phyloP scores from a whole-genome alignment of 2,113 vertebrate genomes.

The Dasyprocta punctata region DNA sequence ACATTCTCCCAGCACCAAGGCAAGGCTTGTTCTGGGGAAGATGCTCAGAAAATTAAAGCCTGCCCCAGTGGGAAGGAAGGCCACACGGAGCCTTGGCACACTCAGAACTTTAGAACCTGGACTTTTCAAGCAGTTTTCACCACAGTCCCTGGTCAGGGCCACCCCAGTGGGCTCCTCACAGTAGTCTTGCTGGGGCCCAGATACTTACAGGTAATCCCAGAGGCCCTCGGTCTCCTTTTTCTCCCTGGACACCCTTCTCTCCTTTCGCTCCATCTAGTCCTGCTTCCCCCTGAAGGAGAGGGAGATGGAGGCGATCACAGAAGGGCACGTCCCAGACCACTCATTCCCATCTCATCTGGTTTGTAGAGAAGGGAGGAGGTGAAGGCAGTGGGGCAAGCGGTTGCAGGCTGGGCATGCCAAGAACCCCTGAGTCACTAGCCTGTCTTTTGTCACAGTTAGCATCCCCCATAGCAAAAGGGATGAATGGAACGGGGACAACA shows the following conservation, averaged over 20 bases:
- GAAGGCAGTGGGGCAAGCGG: neutral
- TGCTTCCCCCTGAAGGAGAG: constrained; percentile 92
- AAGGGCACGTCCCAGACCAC: constrained; percentile 34
- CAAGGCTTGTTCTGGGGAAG: neutral
- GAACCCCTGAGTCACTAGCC: neutral
- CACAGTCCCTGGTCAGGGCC: neutral
- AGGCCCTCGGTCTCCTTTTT: constrained; percentile 97
- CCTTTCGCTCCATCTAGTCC: constrained; percentile 93
- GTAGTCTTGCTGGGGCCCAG: constrained; percentile 53
- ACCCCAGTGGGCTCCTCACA: neutral
- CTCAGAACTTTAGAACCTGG: neutral
- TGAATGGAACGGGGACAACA: neutral
- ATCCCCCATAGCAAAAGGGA: neutral
- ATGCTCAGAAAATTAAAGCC: neutral
- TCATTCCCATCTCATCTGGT: neutral
- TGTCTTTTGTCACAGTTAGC: neutral
- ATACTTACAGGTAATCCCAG: constrained; percentile 98
- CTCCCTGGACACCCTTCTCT: constrained; percentile 94
- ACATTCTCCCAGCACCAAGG: neutral
- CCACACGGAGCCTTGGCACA: neutral
- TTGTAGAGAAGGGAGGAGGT: neutral
- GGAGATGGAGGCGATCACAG: constrained; percentile 66
- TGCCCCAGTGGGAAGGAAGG: neutral
- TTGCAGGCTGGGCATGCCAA: neutral
- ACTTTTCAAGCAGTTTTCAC: neutral